Evolutionary conservation across 2,113 vertebrate genomes (phyloP), one percentile per base, ranked within the genome.

Genomic region (Chelonoidis abingdonii): DNA sequence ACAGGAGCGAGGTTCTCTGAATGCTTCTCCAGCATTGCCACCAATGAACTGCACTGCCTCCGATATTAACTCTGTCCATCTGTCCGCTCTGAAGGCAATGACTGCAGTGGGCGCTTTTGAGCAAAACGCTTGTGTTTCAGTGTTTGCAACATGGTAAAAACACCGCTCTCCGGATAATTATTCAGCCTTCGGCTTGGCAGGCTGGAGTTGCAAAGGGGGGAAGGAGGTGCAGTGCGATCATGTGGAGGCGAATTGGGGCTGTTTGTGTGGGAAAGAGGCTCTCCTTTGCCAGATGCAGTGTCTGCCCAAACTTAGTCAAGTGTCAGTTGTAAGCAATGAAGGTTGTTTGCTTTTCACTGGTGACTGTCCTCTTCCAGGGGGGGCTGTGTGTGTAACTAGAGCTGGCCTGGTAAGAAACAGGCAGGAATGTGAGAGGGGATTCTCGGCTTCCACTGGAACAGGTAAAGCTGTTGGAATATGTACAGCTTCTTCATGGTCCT

Each of bases 351-450:
- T 38, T 75, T 38, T 57, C 47, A 56, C 75, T 75, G 9, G 10
- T 4, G 27, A 31, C 38, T 0, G 1, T 14, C 9, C 21, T 22
- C 7, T 27, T 14, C 25, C 38, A 14, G 38, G 27, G 41, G 38
- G 25, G 47, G 41, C 41, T 47, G 75, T 47, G 41, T 7, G 16
- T 65, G 31, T 49, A 31, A 79, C 25, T 27, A 79, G 76, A 79
- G 25, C 76, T 29, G 12, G 41, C 44, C 44, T 47, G 14, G 76
- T 25, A 11, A 38, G 24, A 25, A 76, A 47, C 10, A 27, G 27
- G 29, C 47, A 50, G 29, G 47, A 38, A 76, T 24, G 27, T 50
- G 5, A 29, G 25, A 31, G 47, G 47, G 75, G 49, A 6, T 52
- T 50, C 47, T 29, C 4, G 0, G 29, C 17, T 52, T 50, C 76